Conservation (phyloP, 2,888 invertebrate genomes). For the Anagyrus pseudococci region DNA sequence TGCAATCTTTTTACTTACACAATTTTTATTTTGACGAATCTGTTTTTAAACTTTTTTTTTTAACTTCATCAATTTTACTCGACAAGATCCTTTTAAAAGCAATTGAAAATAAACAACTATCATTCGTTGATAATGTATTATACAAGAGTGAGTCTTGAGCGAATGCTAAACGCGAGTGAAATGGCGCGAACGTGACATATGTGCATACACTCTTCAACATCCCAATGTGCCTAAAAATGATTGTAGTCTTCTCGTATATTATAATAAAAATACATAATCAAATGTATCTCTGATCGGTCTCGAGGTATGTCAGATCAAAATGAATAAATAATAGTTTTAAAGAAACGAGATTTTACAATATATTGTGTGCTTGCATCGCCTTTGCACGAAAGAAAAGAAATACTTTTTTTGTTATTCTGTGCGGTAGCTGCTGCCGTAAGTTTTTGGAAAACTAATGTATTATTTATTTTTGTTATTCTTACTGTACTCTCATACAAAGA, state of each 20-base stretch:
- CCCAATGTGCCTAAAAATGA: slow-evolving; percentile 38
- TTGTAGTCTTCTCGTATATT: slow-evolving; percentile 25
- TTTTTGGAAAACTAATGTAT: too few relatives aligned
- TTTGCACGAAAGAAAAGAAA: too few relatives aligned
- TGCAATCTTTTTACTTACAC: too few relatives aligned
- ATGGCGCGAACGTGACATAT: neutral
- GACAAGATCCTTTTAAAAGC: slow-evolving; percentile 11
- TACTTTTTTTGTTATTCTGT: too few relatives aligned
- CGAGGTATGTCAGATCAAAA: slow-evolving; percentile 31
- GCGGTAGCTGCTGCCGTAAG: too few relatives aligned
- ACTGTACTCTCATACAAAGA: too few relatives aligned
- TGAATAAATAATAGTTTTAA: neutral
- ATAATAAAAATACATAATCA: slow-evolving; percentile 29
- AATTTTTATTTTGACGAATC: too few relatives aligned
- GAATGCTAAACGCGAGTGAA: slow-evolving; percentile 3
- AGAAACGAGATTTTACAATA: too few relatives aligned
- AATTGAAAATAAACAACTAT: slow-evolving; percentile 3
- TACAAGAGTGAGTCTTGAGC: slow-evolving; percentile 4
- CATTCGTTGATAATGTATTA: slow-evolving; percentile 9
- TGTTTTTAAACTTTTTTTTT: too few relatives aligned
- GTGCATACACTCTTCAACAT: slow-evolving; percentile 18
- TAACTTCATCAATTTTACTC: too few relatives aligned
- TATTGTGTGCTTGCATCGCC: too few relatives aligned
- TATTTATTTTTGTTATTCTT: too few relatives aligned
- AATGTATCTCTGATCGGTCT: slow-evolving; percentile 21